Conservation (phyloP, 2,113 vertebrate genomes). For the Megatriorchis doriae region DNA sequence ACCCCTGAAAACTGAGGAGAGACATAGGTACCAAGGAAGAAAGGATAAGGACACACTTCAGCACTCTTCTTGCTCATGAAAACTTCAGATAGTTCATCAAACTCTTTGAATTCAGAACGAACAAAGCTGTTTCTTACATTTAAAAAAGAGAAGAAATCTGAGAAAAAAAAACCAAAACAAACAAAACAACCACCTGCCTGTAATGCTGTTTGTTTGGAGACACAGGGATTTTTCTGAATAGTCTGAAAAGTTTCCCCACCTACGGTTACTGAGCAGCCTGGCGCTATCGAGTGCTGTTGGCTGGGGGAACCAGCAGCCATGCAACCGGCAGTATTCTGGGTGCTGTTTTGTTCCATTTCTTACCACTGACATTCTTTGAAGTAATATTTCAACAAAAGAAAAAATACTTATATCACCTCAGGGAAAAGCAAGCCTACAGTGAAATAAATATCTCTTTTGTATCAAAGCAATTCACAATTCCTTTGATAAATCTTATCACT, state of each 20-base stretch:
- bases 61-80: accelerated
- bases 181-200: background rate
- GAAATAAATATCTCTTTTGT: conserved; percentile 38
- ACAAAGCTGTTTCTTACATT: background rate
- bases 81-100: accelerated
- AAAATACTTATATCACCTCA: background rate
- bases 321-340: accelerated
- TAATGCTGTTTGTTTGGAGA: background rate
- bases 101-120: background rate
- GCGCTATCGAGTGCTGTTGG: accelerated
- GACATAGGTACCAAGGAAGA: accelerated
- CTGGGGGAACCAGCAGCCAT: background rate
- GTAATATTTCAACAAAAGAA: background rate
- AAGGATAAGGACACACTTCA: background rate
- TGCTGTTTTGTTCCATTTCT: background rate
- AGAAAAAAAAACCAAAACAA: too few relatives aligned
- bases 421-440: background rate
- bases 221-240: accelerated
- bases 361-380: background rate
- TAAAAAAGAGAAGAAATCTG: background rate
- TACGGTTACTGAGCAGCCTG: accelerated
- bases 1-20: background rate
- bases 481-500: conserved; percentile 39
- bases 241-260: background rate
- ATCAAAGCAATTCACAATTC: background rate